Evolutionary conservation across 2,797 vertebrate genomes (phyloP).

Genomic region (Micromesistius poutassou): DNA sequence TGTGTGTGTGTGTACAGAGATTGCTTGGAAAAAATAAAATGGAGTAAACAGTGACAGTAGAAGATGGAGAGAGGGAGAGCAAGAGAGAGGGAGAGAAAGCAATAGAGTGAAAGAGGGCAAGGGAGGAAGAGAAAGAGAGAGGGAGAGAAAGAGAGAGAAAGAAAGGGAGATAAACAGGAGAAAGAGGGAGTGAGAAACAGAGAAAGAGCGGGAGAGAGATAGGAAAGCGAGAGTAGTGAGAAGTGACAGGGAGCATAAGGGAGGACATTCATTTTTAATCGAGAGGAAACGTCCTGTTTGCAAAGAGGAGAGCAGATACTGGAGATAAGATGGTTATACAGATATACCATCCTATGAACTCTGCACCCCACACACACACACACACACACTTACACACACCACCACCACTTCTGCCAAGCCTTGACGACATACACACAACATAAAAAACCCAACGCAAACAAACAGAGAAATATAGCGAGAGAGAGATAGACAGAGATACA

Average conservation of each 20-base stretch:
- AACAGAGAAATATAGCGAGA: too few relatives aligned
- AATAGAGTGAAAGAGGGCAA: conserved; percentile 19
- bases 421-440: background rate
- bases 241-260: background rate
- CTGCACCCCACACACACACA: conserved; percentile 9
- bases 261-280: conserved; percentile 60
- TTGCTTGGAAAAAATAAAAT: conserved; percentile 49
- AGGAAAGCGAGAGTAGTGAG: background rate
- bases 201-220: conserved; percentile 21
- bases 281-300: conserved; percentile 41
- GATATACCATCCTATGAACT: background rate
- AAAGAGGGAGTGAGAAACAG: conserved; percentile 28
- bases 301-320: conserved; percentile 40
- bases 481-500: too few relatives aligned
- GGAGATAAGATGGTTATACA: conserved; percentile 25
- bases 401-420: too few relatives aligned
- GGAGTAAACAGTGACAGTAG: background rate
- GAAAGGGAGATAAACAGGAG: conserved; percentile 41
- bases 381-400: background rate
- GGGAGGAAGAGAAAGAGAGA: conserved; percentile 38
- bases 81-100: background rate
- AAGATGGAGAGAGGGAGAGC: background rate
- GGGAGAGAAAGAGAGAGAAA: conserved; percentile 36
- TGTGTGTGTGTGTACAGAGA: conserved; percentile 29
- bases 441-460: too few relatives aligned